Evolutionary conservation across 2,113 vertebrate species (phyloP).

Genomic region (Pagrus major): DNA sequence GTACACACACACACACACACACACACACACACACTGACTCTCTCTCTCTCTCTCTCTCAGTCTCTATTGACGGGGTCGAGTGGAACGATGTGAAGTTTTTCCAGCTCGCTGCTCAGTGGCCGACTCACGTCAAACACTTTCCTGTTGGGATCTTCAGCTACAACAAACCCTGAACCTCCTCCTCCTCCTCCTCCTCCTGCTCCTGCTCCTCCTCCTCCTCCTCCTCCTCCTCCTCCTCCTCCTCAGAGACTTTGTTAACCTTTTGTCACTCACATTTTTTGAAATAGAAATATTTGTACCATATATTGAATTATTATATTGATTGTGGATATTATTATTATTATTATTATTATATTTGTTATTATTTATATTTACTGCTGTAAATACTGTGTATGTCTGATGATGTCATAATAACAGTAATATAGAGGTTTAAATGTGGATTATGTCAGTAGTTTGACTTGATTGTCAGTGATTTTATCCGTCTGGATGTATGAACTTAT

Average conservation of each 20-base stretch:
- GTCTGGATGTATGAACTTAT: neutral
- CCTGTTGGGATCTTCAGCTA: conserved; percentile 88
- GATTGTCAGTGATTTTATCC: neutral
- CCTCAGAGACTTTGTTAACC: neutral
- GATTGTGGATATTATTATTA: neutral
- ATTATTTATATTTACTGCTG: neutral
- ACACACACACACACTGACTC: neutral
- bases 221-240: neutral
- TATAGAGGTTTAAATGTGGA: neutral
- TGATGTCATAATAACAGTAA: neutral
- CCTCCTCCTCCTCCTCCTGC: neutral
- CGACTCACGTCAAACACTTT: conserved; percentile 89
- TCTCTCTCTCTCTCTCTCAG: conserved; percentile 59
- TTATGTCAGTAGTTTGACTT: neutral
- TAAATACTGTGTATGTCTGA: conserved; percentile 2
- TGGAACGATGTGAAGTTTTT: conserved; percentile 85
- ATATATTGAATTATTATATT: neutral
- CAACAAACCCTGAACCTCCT: conserved; percentile 73
- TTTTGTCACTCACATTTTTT: neutral
- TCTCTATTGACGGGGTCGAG: conserved; percentile 89
- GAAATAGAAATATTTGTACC: conserved; percentile 1
- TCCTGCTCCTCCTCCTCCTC: neutral
- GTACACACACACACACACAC: conserved; percentile 6
- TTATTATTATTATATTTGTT: conserved; percentile 24
- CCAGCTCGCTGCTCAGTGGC: conserved; percentile 87